Conservation (phyloP, 2,888 invertebrate genomes). For the Drosophila incognita region DNA sequence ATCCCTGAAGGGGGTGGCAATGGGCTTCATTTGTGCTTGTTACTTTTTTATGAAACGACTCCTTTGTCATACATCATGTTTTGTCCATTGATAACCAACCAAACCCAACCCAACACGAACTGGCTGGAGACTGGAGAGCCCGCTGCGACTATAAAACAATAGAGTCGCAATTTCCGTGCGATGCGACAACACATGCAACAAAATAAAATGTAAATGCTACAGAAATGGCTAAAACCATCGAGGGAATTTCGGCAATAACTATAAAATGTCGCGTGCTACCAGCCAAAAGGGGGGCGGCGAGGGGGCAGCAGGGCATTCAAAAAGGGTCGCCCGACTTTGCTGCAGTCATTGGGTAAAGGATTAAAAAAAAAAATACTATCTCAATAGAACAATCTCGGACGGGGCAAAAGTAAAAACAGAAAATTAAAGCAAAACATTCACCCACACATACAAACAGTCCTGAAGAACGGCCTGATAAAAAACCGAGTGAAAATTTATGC, state of each 20-base stretch:
- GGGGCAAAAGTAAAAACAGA: conserved; percentile 34
- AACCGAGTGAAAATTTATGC: conserved; percentile 78
- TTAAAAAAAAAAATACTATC: conserved; percentile 76
- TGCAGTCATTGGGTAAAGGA: conserved; percentile 71
- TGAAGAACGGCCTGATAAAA: conserved; percentile 62
- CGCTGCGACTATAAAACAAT: conserved; percentile 73
- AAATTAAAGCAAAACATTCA: conserved; percentile 53
- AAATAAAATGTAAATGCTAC: conserved; percentile 71
- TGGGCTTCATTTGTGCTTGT: conserved; percentile 8
- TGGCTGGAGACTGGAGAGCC: conserved; percentile 31
- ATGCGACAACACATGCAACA: conserved; percentile 61
- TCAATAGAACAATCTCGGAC: conserved; percentile 76
- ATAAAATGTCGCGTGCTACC: conserved; percentile 76
- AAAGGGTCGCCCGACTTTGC: conserved; percentile 45
- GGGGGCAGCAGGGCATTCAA: not conserved
- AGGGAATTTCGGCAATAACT: conserved; percentile 79
- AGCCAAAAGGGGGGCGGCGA: conserved; percentile 43
- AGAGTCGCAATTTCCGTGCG: conserved; percentile 65
- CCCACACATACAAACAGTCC: conserved; percentile 13
- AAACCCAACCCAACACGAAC: not conserved
- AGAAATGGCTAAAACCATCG: conserved; percentile 74
- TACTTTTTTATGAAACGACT: conserved; percentile 13
- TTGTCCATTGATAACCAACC: conserved; percentile 52
- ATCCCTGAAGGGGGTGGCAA: not conserved
- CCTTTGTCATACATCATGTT: conserved; percentile 47